Evolutionary conservation across 2,113 vertebrate species (phyloP).

Genomic region (Mormoops blainvillei): DNA sequence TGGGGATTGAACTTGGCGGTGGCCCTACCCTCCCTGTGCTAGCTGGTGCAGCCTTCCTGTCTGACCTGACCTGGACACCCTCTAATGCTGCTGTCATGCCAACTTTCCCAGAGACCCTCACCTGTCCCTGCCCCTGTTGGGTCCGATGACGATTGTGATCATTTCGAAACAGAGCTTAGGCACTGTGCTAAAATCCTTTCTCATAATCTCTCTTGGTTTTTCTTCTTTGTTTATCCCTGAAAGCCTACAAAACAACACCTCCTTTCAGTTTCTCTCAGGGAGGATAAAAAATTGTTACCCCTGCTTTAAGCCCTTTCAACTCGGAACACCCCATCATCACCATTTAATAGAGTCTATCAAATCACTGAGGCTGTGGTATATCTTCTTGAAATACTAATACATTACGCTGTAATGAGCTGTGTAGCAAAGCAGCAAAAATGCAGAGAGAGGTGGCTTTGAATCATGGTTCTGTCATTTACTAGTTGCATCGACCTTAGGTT

Average conservation of each 20-base stretch:
- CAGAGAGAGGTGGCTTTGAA: background rate
- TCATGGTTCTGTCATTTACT: background rate
- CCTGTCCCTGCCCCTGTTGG: background rate
- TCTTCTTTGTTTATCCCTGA: background rate
- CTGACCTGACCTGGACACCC: background rate
- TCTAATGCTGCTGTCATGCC: rapidly evolving
- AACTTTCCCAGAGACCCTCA: no score
- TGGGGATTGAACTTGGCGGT: background rate
- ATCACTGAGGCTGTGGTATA: background rate
- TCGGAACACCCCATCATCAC: background rate
- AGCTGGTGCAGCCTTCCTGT: background rate
- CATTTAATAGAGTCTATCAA: background rate
- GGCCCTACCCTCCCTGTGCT: background rate
- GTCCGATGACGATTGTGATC: background rate
- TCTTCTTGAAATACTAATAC: background rate
- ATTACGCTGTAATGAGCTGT: background rate
- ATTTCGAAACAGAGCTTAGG: background rate
- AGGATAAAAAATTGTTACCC: background rate
- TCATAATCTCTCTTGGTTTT: background rate
- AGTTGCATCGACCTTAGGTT: background rate
- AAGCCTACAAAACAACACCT: background rate
- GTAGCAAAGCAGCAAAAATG: background rate
- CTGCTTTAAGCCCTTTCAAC: background rate
- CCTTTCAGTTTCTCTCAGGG: background rate
- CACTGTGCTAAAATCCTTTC: background rate